phyloP scores from a whole-genome alignment of 2,888 invertebrate genomes.

The Apodemia hepburni region DNA sequence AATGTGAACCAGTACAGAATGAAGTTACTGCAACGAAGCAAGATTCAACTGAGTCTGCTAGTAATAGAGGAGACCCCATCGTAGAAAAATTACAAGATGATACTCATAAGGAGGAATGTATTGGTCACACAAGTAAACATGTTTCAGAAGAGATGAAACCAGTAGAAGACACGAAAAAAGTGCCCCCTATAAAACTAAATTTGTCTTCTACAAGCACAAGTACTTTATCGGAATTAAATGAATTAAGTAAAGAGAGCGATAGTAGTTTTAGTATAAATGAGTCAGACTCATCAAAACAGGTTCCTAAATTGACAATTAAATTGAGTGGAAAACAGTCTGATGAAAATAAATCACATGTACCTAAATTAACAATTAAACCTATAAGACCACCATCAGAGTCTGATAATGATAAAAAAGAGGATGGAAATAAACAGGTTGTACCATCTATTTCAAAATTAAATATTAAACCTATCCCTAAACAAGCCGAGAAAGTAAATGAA shows the following conservation, averaged over 20 bases:
- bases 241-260: constrained; percentile 33
- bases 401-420: constrained; percentile 37
- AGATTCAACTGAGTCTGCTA: constrained; percentile 18
- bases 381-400: constrained; percentile 46
- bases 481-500: constrained; percentile 68
- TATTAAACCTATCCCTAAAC: constrained; percentile 72
- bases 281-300: constrained; percentile 52
- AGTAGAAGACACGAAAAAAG: constrained; percentile 18
- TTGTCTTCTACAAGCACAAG: constrained; percentile 37
- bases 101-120: constrained; percentile 19
- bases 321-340: constrained; percentile 57
- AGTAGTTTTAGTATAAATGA: constrained; percentile 37
- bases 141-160: constrained; percentile 10
- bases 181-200: constrained; percentile 44
- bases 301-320: constrained; percentile 76
- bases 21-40: constrained; percentile 5
- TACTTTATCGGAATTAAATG: constrained; percentile 32
- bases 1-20: constrained; percentile 28
- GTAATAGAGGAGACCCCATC: constrained; percentile 15
- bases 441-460: constrained; percentile 66
- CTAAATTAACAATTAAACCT: constrained; percentile 66
- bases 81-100: constrained; percentile 20
- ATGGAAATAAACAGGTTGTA: constrained; percentile 46
- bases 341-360: constrained; percentile 59
- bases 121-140: neutral